A percentile compares a stretch with the other conserved stretches of the same genome.
These are phyloP conservation scores for Phycodurus eques DNA, from an alignment of 2,113 vertebrate genomes.

Conservation along the genomic window DNA sequence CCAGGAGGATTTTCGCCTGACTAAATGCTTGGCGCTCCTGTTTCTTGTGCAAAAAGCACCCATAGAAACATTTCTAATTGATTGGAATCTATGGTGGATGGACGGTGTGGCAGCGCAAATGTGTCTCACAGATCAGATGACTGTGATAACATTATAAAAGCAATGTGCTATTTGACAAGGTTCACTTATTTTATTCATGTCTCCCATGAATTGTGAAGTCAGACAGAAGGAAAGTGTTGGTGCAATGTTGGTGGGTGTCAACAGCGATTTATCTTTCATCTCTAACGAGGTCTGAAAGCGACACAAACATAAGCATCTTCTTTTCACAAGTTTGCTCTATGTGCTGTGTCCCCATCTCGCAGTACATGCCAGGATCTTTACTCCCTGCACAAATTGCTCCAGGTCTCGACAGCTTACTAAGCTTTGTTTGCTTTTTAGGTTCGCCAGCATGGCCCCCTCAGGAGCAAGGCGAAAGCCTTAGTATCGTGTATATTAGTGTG, in stretches of 20 bases:
- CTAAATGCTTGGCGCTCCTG: constrained; percentile 12
- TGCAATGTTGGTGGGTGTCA: constrained; percentile 54
- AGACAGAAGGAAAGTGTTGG: constrained; percentile 15
- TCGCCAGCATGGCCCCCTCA: neutral
- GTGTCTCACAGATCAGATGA: constrained; percentile 2
- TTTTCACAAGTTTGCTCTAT: constrained; percentile 34
- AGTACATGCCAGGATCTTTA: neutral
- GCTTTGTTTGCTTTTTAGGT: neutral
- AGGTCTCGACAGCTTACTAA: neutral
- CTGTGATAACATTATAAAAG: constrained; percentile 7
- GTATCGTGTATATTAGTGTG: neutral
- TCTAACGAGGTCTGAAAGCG: constrained; percentile 77
- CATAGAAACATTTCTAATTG: neutral
- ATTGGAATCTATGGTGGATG: neutral
- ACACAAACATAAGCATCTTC: constrained; percentile 64
- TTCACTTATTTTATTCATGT: constrained; percentile 15
- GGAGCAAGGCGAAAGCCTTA: neutral
- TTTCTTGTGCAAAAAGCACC: constrained; percentile 6
- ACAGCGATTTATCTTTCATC: constrained; percentile 69
- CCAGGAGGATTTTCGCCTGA: constrained; percentile 28
- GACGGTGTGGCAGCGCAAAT: neutral
- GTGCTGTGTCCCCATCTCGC: constrained; percentile 38
- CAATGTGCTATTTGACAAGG: constrained; percentile 3
- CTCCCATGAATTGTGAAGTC: constrained; percentile 23
- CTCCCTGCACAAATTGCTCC: neutral